Evolutionary conservation across 2,888 invertebrate genomes (phyloP).

Genomic region (Drosophila lacicola): DNA sequence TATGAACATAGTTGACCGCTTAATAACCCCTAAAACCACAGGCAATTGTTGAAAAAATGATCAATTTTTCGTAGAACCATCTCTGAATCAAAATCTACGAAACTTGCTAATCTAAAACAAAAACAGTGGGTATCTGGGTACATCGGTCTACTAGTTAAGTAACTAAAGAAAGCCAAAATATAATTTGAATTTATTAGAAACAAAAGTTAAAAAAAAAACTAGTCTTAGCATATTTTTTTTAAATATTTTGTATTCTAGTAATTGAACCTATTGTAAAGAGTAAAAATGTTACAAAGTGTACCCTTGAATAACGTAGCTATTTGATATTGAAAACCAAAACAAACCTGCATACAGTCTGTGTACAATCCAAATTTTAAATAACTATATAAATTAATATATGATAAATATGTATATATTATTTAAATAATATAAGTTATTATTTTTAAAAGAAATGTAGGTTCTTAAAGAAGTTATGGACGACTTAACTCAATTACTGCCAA

Average conservation of each 20-base stretch:
- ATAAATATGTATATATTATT: neutral
- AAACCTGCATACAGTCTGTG: neutral
- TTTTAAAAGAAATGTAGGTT: neutral
- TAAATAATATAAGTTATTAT: neutral
- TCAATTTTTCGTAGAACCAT: too few relatives aligned
- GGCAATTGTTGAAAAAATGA: too few relatives aligned
- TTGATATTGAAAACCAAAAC: conserved; percentile 1
- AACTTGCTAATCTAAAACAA: too few relatives aligned
- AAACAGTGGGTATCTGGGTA: too few relatives aligned
- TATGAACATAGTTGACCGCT: too few relatives aligned
- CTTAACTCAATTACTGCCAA: conserved; percentile 10
- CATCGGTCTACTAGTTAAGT: too few relatives aligned
- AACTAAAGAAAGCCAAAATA: neutral
- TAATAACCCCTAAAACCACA: too few relatives aligned
- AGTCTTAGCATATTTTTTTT: conserved; percentile 11
- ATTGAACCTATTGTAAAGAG: conserved; percentile 19
- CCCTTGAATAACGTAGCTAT: conserved; percentile 51
- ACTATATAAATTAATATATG: conserved; percentile 13
- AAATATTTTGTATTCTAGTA: conserved; percentile 27
- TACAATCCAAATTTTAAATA: conserved; percentile 10
- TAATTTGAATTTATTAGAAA: conserved; percentile 6
- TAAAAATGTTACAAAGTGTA: conserved; percentile 28
- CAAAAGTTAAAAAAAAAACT: neutral
- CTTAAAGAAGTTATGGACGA: neutral
- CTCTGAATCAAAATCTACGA: too few relatives aligned